phyloP scores from a whole-genome alignment of 2,113 vertebrate genomes.

The Sciurus niger region DNA sequence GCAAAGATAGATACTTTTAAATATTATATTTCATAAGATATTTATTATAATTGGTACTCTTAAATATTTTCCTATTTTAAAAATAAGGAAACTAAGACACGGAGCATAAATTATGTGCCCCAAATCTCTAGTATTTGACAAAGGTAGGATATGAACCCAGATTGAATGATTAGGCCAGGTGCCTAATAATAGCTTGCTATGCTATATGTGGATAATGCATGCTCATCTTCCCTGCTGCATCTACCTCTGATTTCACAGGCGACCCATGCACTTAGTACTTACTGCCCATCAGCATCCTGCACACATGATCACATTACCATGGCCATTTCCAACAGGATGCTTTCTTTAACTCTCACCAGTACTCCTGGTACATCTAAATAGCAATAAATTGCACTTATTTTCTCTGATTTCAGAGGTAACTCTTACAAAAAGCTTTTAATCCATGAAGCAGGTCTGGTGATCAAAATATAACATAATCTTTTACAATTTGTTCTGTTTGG shows the following conservation, averaged over 20 bases:
- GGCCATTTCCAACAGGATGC: neutral
- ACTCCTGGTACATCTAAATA: neutral
- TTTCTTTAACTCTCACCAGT: neutral
- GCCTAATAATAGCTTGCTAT: neutral
- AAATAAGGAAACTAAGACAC: neutral
- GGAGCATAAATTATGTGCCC: neutral
- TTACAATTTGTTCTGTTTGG: neutral
- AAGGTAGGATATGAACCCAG: constrained; percentile 34
- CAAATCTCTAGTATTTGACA: neutral
- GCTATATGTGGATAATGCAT: neutral
- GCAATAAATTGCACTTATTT: neutral
- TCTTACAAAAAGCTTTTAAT: constrained; percentile 37
- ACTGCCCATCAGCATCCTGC: neutral
- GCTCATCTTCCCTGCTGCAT: neutral
- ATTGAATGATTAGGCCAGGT: neutral
- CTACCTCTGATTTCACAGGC: neutral
- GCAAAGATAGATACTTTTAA: too few species aligned
- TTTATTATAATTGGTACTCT: neutral
- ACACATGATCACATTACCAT: neutral
- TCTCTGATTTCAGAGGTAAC: constrained; percentile 18
- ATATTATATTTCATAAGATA: too few species aligned
- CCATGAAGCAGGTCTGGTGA: neutral
- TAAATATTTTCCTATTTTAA: neutral
- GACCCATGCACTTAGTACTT: neutral
- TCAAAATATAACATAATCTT: neutral